Base-by-base conservation (phyloP, 1,140 invertebrate genomes). In the Oncopodura yosiiana region DNA sequence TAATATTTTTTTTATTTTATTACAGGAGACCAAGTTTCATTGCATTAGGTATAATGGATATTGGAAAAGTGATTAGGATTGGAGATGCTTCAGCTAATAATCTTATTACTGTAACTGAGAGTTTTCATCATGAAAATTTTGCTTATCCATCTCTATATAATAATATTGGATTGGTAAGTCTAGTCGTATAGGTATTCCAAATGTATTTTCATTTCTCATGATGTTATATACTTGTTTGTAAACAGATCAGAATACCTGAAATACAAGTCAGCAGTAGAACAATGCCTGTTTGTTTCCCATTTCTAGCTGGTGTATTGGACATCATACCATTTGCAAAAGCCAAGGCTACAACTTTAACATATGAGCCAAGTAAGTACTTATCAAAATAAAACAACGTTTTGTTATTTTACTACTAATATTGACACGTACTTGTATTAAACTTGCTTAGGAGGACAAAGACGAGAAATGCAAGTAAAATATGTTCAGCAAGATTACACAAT, bases 241-340 rank as follows among this genome's bases (percentile, higher is more conserved):
- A 21, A 1, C 19, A 52, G 49, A 43, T 51, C 34, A 29, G 48
- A n/a, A 11, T 57, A 32, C 8, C 41, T 21, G 2, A 27, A 53
- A 2, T 26, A n/a, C 11, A 38, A 49, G 11, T 38, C 26, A n/a
- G 4, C 37, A 32, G 21, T 26, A 1, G n/a, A n/a, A n/a, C 21
- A 16, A 36, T 45, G 19, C 56, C 56, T 5, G 19, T 58, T 24
- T 58, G 56, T 26, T 58, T 58, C 9, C 56, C 56, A 2, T 58
- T 58, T 29, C 16, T 44, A 2, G 56, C 56, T 26, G 49, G 49
- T 1, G 56, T 58, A 11, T 29, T 58, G 14, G 56, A 58, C 27
- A 58, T 58, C 8, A 37, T 58, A 1, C 34, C 23, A 12, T 58
- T 58, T 34, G 16, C 14, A 26, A 50, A 37, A 4, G 8, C 5